Conservation (phyloP, 2,797 vertebrate species). For the Oophaga sylvatica region DNA sequence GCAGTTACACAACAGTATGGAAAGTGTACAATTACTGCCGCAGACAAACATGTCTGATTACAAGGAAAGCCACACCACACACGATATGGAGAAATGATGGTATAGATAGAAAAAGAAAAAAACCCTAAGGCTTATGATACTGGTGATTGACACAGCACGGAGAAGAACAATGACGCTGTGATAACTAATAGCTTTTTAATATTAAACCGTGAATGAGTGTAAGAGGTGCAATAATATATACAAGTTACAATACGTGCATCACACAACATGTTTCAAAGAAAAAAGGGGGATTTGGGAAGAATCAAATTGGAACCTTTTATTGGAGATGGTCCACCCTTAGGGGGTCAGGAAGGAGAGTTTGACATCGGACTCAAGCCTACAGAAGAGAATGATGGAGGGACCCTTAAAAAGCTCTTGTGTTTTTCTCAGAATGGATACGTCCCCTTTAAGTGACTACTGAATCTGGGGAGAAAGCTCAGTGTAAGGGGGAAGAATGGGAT, state of each 20-base stretch:
- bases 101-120: not conserved
- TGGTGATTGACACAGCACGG: not conserved
- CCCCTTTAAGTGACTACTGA: no score
- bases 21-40: conserved; percentile 21
- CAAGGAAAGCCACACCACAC: not conserved
- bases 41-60: not conserved
- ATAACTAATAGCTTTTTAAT: not conserved
- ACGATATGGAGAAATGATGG: not conserved
- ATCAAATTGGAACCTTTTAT: not conserved
- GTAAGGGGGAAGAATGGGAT: not conserved
- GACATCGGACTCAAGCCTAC: no score
- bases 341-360: no score
- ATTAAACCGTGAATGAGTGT: not conserved
- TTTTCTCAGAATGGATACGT: no score
- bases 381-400: no score
- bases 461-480: not conserved
- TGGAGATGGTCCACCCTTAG: not conserved
- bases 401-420: no score
- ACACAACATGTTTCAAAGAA: not conserved
- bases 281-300: not conserved
- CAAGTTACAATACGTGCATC: not conserved
- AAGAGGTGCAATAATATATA: not conserved
- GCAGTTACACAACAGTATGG: conserved; percentile 21
- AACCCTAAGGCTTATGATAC: not conserved
- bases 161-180: not conserved